Conservation (phyloP, 1,140 invertebrate species). For the Vollenhovia emeryi region DNA sequence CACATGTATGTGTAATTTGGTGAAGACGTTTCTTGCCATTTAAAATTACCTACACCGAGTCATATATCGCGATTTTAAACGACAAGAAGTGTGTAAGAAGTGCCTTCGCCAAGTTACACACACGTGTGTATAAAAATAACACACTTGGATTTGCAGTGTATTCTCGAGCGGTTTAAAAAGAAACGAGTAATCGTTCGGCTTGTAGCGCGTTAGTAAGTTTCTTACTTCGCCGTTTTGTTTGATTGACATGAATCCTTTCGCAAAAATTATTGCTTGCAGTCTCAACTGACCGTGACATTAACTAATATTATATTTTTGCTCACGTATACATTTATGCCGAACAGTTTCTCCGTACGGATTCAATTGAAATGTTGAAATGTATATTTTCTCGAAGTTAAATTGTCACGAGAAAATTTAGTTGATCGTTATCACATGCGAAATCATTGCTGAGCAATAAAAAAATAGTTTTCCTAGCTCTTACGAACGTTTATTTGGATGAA, state of each 20-base stretch:
- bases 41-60: too few relatives aligned
- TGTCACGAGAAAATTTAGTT: not conserved
- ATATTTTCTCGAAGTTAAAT: not conserved
- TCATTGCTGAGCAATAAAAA: not conserved
- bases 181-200: not conserved
- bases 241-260: not conserved
- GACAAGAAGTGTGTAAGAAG: too few relatives aligned
- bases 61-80: too few relatives aligned
- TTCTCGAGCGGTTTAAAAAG: conserved; percentile 1
- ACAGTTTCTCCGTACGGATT: too few relatives aligned
- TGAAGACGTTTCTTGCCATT: too few relatives aligned
- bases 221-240: not conserved
- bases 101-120: too few relatives aligned
- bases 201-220: not conserved
- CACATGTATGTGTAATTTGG: too few relatives aligned
- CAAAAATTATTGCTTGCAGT: conserved; percentile 10
- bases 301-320: not conserved
- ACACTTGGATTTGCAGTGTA: too few relatives aligned
- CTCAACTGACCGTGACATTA: not conserved
- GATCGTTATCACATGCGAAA: not conserved
- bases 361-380: not conserved
- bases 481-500: not conserved
- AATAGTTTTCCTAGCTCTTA: not conserved
- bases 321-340: not conserved
- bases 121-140: too few relatives aligned